A percentile compares a stretch with the other conserved stretches of the same genome.
Evolutionary conservation across 92 coral and sea anemone species (phyloP).

Genomic region (Bergia sp.): DNA sequence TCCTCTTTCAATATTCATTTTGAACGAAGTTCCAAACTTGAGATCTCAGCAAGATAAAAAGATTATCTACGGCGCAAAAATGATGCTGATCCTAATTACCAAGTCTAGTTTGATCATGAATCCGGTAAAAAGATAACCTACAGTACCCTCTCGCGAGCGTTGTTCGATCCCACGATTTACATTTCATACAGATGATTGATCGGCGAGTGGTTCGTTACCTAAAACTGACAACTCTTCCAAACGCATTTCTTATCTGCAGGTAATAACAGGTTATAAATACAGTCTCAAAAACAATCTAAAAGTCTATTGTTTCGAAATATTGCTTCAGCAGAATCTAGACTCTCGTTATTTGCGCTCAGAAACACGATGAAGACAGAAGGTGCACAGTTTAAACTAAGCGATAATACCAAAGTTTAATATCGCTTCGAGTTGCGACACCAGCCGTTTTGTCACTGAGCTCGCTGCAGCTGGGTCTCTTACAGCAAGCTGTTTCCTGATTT

Average conservation of each 20-base stretch:
- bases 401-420: no score
- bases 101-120: background rate
- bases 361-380: background rate
- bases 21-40: no score
- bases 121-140: background rate
- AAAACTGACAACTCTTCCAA: background rate
- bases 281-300: background rate
- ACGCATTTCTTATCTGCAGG: background rate
- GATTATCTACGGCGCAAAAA: no score
- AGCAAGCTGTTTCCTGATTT: background rate
- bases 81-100: background rate
- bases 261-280: no score
- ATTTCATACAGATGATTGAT: background rate
- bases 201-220: background rate
- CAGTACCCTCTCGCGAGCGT: background rate
- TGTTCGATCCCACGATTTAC: background rate
- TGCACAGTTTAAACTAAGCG: background rate
- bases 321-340: background rate
- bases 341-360: background rate
- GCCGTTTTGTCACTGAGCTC: background rate
- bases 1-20: background rate
- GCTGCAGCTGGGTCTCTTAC: background rate
- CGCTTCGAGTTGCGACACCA: background rate
- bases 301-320: background rate
- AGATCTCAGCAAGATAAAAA: no score